phyloP scores from a whole-genome alignment of 2,113 vertebrate species.

The Podilymbus podiceps region DNA sequence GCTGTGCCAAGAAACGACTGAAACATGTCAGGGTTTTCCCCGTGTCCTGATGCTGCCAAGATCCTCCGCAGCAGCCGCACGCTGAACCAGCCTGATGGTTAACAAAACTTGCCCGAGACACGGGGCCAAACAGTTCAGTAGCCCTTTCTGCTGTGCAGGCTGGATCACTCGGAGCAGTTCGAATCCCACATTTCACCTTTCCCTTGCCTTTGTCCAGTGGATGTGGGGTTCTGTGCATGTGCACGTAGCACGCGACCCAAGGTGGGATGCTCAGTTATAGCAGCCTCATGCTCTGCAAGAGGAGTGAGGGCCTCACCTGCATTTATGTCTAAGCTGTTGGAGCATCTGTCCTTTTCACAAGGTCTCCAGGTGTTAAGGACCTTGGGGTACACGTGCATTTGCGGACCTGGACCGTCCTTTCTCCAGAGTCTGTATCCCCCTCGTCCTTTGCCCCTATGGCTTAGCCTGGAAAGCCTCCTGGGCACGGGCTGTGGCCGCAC shows the following conservation, averaged over 20 bases:
- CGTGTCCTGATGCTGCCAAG: background rate
- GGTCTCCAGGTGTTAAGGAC: background rate
- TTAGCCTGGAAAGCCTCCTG: background rate
- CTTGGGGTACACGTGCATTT: accelerated
- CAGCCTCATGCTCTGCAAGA: background rate
- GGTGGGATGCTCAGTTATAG: background rate
- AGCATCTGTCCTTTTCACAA: background rate
- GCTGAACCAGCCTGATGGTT: background rate
- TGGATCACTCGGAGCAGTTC: background rate
- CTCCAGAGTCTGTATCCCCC: accelerated
- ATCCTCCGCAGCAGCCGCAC: background rate
- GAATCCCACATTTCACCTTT: accelerated
- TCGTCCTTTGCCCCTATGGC: background rate
- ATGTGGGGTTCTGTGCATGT: background rate
- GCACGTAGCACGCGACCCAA: accelerated
- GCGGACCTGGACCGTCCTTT: background rate
- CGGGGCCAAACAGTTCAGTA: background rate
- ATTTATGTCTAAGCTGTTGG: background rate
- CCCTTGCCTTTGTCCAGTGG: accelerated
- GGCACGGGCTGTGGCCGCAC: background rate
- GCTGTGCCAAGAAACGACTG: background rate
- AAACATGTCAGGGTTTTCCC: background rate
- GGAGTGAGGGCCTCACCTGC: background rate
- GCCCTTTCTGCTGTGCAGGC: background rate
- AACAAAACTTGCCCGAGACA: accelerated